phyloP scores from a whole-genome alignment of 2,888 invertebrate genomes.

The Thysanoteuthis rhombus region DNA sequence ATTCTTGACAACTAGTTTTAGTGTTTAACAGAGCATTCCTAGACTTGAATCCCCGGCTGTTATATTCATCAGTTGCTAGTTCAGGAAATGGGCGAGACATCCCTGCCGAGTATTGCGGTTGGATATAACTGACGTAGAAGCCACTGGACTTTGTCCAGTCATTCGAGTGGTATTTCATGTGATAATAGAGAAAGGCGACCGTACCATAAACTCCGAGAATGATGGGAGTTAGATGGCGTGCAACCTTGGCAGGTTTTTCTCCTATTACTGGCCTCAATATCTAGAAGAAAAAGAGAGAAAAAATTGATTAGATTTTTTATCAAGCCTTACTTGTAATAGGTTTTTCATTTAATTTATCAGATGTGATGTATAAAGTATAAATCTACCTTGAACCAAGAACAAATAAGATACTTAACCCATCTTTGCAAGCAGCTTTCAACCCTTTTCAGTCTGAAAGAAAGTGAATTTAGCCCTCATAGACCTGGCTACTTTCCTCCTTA shows the following conservation, averaged over 20 bases:
- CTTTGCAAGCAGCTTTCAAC: no score
- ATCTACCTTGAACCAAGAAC: no score
- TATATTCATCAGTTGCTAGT: neutral
- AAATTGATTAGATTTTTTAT: no score
- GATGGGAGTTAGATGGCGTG: slow-evolving; percentile 46
- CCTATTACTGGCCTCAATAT: slow-evolving; percentile 36
- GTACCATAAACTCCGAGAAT: slow-evolving; percentile 40
- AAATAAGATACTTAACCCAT: no score
- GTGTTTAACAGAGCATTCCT: neutral
- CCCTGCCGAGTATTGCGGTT: neutral
- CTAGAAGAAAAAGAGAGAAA: neutral
- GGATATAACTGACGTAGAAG: neutral
- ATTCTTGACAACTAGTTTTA: slow-evolving; percentile 18
- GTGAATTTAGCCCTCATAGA: no score
- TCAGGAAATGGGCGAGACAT: neutral
- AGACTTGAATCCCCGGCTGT: neutral
- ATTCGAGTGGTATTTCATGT: slow-evolving; percentile 51
- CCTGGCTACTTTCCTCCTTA: no score
- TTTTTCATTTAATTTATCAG: no score
- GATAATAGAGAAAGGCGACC: slow-evolving; percentile 46
- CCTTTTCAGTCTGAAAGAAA: no score
- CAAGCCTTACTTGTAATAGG: no score
- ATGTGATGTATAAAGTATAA: no score
- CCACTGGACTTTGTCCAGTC: slow-evolving; percentile 34
- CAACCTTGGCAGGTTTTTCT: slow-evolving; percentile 36